phyloP scores from a whole-genome alignment of 2,888 invertebrate genomes.

The Pollenia amentaria region DNA sequence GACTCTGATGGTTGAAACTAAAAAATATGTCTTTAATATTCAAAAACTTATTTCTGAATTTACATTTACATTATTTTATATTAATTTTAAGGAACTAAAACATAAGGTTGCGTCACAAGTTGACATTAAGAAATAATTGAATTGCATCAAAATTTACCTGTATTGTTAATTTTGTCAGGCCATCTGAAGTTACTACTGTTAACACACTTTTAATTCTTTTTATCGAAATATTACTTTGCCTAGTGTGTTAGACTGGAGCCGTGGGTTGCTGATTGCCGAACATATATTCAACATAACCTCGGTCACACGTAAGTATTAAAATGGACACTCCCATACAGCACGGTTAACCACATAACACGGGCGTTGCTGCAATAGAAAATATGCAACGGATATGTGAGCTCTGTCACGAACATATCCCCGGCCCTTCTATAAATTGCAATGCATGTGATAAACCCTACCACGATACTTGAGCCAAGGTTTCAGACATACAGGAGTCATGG shows the following conservation, averaged over 20 bases:
- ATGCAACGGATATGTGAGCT: slow-evolving; percentile 41
- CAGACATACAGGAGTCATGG: slow-evolving; percentile 28
- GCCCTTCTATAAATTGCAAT: slow-evolving; percentile 25
- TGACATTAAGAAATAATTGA: no score
- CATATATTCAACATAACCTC: slow-evolving; percentile 51
- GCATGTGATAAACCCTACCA: slow-evolving; percentile 41
- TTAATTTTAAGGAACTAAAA: no score
- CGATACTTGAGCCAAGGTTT: slow-evolving; percentile 33
- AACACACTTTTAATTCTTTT: no score
- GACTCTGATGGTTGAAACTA: no score
- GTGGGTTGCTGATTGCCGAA: neutral
- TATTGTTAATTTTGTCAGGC: no score
- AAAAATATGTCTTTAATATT: no score
- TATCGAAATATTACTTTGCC: no score
- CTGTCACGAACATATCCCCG: slow-evolving; percentile 32
- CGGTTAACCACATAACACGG: slow-evolving; percentile 51
- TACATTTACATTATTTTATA: no score
- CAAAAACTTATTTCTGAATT: no score
- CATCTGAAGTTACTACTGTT: no score
- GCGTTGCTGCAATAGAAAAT: slow-evolving; percentile 19
- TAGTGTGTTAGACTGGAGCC: neutral
- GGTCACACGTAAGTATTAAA: slow-evolving; percentile 49
- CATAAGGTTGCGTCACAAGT: no score
- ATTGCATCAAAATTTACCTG: no score
- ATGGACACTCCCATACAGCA: slow-evolving; percentile 42